phyloP scores from a whole-genome alignment of 2,888 invertebrate genomes.

The Sisyra nigra region DNA sequence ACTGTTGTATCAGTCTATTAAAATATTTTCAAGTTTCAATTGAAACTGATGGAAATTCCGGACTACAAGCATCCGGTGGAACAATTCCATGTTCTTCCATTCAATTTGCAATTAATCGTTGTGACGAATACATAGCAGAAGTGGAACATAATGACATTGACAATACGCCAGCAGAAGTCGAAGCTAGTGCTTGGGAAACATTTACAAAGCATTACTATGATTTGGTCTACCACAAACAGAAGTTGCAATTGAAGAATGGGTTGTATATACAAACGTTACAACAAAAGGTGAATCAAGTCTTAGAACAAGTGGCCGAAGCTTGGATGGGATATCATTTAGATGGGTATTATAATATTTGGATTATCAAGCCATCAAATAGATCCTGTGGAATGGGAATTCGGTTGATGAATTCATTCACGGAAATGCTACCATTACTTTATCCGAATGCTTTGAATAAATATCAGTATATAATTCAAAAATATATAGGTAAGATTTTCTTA shows the following conservation, averaged over 20 bases:
- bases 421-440: conserved; percentile 61
- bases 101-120: conserved; percentile 67
- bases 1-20: conserved; percentile 71
- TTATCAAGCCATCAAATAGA: conserved; percentile 86
- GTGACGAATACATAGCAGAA: conserved; percentile 58
- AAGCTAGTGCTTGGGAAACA: conserved; percentile 84
- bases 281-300: conserved; percentile 37
- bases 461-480: conserved; percentile 87
- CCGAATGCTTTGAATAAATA: conserved; percentile 46
- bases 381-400: conserved; percentile 84
- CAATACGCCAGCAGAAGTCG: conserved; percentile 39
- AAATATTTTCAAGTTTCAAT: conserved; percentile 54
- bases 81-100: conserved; percentile 59
- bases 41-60: conserved; percentile 35
- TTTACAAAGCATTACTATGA: conserved; percentile 55
- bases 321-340: conserved; percentile 78
- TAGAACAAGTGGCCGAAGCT: conserved; percentile 47
- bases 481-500: conserved; percentile 51
- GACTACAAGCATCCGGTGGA: conserved; percentile 39
- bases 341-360: conserved; percentile 82
- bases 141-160: conserved; percentile 63
- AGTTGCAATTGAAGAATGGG: conserved; percentile 8
- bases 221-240: conserved; percentile 43
- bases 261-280: conserved; percentile 28
- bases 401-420: conserved; percentile 70